Evolutionary conservation across 2,113 vertebrate genomes (phyloP).

Genomic region (Amphiprion ocellaris): DNA sequence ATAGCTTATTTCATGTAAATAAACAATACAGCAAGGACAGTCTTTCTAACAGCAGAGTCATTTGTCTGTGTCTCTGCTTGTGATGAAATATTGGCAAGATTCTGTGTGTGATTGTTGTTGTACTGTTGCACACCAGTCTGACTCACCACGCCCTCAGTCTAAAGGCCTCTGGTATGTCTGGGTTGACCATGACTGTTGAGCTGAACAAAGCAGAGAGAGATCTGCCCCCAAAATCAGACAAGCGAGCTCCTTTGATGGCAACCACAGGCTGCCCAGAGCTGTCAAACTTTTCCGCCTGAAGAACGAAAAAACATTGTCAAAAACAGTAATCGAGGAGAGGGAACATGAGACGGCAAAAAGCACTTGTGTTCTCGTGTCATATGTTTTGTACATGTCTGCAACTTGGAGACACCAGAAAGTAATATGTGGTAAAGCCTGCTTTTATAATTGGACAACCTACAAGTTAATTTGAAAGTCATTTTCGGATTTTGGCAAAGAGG

Average conservation of each 20-base stretch:
- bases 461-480: conserved; percentile 76
- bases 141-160: conserved; percentile 93
- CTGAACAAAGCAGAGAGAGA: conserved; percentile 91
- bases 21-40: not conserved
- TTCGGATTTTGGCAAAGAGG: conserved; percentile 64
- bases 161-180: conserved; percentile 92
- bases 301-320: conserved; percentile 26
- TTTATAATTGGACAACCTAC: conserved; percentile 71
- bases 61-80: not conserved
- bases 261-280: conserved; percentile 90
- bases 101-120: conserved; percentile 24
- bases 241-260: conserved; percentile 91
- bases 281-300: conserved; percentile 93
- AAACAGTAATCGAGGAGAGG: conserved; percentile 33
- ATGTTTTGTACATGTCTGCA: conserved; percentile 20
- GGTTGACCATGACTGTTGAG: conserved; percentile 92
- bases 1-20: not conserved
- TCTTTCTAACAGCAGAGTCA: not conserved
- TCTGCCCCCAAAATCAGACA: conserved; percentile 94
- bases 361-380: conserved; percentile 20
- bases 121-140: not conserved
- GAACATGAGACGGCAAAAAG: conserved; percentile 14
- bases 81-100: not conserved
- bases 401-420: conserved; percentile 37
- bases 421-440: conserved; percentile 53